Base-by-base conservation (phyloP, 2,888 invertebrate genomes). In the Apantesis nais region DNA sequence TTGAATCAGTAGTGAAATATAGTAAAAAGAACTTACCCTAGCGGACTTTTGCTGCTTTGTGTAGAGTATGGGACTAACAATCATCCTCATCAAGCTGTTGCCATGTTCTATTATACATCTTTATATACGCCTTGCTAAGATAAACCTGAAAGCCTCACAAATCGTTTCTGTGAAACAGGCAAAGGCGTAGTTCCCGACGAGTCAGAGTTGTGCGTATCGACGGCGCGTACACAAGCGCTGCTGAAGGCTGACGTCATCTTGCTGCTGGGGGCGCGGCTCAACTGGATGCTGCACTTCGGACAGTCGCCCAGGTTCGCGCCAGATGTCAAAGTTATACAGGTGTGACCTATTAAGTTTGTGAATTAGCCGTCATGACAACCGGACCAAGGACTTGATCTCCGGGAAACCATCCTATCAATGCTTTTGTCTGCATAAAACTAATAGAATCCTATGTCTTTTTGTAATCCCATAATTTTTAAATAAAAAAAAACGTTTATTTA, bases 281-380 rank as follows among this genome's bases (percentile, higher is more conserved):
- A 99, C 93, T 99, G 99, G 99, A 99, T 99, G 93, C 95, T 99
- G 75, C 99, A 99, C 93, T 99, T 99, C 94, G 99, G 99, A 2
- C 96, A 97, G 70, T 94, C 97, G 29, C 99, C 99, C 1, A 95
- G 99, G 60, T 99, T 97, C 90, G 96, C 96, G 29, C 95, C 96
- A 0, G 95, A 97, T 86, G 98, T 98, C 8, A 98, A 98, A 94
- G 93, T 99, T 76, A 98, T 99, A 82, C 99, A 98, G 96, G 98
- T 93, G 78, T 7, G 58, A 16, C 48, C 22, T 22, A 48, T 48
- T 41, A 41, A 12, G 14, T 14, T 14, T 41, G 14, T 41, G 14
- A 41, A 16, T 41, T 41, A 44, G 19, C 19, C 16, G 19, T 14
- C 19, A 48, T 48, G 19, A 48, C 48, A 19, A 22, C 48, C 48